Conservation (phyloP, 2,113 vertebrate species). For the Hemibagrus wyckioides region DNA sequence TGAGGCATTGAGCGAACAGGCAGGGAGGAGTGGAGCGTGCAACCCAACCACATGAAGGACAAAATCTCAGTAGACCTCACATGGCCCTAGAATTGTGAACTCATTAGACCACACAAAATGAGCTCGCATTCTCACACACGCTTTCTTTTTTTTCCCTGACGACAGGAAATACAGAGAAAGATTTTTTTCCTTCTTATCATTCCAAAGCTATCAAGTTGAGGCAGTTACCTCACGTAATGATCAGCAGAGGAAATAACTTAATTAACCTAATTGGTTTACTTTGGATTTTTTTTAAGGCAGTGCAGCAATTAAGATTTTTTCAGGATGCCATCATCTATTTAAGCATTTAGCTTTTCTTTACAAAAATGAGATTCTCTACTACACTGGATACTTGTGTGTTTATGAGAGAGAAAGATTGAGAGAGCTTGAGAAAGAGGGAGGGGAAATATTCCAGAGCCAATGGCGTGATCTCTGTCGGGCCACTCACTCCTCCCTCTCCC, state of each 20-base stretch:
- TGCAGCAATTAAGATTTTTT: neutral
- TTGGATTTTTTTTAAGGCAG: neutral
- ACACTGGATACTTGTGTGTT: constrained; percentile 40
- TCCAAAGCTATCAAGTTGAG: constrained; percentile 2
- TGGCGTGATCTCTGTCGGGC: constrained; percentile 33
- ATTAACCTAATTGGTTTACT: constrained; percentile 13
- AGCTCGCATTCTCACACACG: neutral
- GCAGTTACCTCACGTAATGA: neutral
- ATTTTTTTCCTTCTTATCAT: neutral
- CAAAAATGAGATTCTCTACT: neutral
- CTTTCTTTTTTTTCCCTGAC: constrained; percentile 21
- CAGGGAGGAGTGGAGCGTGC: constrained; percentile 33
- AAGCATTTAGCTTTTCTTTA: neutral
- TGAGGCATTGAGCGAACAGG: constrained; percentile 47
- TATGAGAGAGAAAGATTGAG: constrained; percentile 21
- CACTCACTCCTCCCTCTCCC: neutral
- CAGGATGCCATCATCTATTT: neutral
- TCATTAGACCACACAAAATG: constrained; percentile 47
- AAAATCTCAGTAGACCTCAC: constrained; percentile 30
- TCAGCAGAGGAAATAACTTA: neutral
- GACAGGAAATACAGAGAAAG: constrained; percentile 4
- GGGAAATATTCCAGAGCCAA: constrained; percentile 25
- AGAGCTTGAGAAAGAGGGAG: neutral
- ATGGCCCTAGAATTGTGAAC: constrained; percentile 21
- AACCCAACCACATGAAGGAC: constrained; percentile 52